Percentiles rank a stretch among this genome's conserved stretches.
Evolutionary conservation across 1,140 invertebrate genomes (phyloP).

Genomic region (Caerostris extrusa): DNA sequence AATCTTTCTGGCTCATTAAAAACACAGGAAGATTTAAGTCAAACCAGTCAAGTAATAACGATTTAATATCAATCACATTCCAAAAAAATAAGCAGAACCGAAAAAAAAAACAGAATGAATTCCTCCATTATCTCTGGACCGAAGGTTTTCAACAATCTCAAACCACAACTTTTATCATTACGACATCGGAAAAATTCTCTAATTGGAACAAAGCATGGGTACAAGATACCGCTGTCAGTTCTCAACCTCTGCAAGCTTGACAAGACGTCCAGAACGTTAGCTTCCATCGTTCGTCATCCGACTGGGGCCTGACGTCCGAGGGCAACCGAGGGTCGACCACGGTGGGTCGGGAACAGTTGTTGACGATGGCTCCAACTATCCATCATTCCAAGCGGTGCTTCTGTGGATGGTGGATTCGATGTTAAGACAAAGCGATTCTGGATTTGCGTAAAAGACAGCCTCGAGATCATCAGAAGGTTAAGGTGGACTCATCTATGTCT

Average conservation of each 20-base stretch:
- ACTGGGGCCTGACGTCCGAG: slow-evolving; percentile 6
- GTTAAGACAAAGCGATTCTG: not conserved
- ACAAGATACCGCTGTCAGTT: slow-evolving; percentile 25
- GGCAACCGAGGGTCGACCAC: not conserved
- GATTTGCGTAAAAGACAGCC: not conserved
- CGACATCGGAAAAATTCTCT: not conserved
- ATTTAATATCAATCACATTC: slow-evolving; percentile 14
- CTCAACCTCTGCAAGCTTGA: not conserved
- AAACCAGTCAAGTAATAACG: not conserved
- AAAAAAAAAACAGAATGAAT: not conserved
- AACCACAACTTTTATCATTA: not conserved
- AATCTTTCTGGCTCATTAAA: not conserved
- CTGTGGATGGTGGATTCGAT: slow-evolving; percentile 25
- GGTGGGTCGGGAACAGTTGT: slow-evolving; percentile 12
- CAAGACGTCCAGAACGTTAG: not conserved
- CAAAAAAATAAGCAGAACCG: not conserved
- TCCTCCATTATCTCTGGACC: not conserved
- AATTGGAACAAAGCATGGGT: slow-evolving; percentile 35
- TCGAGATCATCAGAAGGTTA: not conserved
- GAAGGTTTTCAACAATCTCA: not conserved
- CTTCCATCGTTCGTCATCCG: not conserved
- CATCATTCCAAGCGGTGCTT: slow-evolving; percentile 25
- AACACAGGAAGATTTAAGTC: not conserved
- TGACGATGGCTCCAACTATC: not conserved
- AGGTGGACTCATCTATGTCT: not conserved